Evolutionary conservation across 2,113 vertebrate genomes (phyloP).

Genomic region (Odontesthes bonariensis): DNA sequence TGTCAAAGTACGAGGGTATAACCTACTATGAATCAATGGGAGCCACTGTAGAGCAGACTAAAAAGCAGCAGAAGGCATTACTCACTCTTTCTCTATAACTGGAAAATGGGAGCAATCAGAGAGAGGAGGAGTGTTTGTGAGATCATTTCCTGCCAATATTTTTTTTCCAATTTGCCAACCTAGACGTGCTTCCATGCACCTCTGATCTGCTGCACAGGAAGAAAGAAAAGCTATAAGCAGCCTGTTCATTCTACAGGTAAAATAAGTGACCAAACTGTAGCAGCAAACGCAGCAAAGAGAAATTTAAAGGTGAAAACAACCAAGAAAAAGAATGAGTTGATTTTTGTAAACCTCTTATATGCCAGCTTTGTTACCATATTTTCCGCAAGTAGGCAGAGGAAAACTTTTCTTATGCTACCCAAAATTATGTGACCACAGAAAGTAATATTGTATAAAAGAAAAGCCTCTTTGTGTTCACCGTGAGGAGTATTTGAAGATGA

Average conservation of each 20-base stretch:
- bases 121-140: conserved; percentile 80
- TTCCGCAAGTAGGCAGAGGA: conserved; percentile 59
- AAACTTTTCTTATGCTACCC: conserved; percentile 41
- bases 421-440: conserved; percentile 47
- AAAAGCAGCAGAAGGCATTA: conserved; percentile 76
- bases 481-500: conserved; percentile 39
- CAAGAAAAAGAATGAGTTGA: neutral
- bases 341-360: conserved; percentile 24
- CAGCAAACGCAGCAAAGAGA: conserved; percentile 25
- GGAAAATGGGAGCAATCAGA: conserved; percentile 84
- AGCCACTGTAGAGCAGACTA: conserved; percentile 58
- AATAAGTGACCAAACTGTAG: conserved; percentile 13
- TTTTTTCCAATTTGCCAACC: conserved; percentile 62
- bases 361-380: conserved; percentile 57
- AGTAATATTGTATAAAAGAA: conserved; percentile 62
- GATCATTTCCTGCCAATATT: conserved; percentile 83
- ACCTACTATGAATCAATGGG: conserved; percentile 56
- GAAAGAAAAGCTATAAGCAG: conserved; percentile 14
- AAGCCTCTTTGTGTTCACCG: conserved; percentile 57
- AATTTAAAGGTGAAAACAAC: neutral
- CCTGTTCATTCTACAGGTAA: conserved; percentile 46
- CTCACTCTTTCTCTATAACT: conserved; percentile 78
- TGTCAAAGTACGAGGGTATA: conserved; percentile 39
- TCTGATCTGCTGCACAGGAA: conserved; percentile 31
- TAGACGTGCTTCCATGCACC: conserved; percentile 79